Evolutionary conservation across 2,888 invertebrate species (phyloP), one percentile per base, ranked within the genome.

Genomic region (Drosophila ustulata): DNA sequence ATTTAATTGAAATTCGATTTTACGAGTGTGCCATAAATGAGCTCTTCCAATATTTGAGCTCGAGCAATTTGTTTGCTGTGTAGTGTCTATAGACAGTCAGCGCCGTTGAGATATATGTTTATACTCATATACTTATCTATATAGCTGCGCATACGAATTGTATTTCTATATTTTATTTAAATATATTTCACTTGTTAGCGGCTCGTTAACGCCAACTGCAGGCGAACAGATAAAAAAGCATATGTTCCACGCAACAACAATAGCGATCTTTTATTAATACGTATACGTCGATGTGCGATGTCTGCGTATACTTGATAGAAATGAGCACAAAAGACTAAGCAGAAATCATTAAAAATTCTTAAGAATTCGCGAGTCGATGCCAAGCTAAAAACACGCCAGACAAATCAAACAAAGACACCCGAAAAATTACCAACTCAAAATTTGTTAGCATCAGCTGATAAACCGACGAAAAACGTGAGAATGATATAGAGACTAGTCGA

Each of bases 181-280:
- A 87, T 84, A 79, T 74, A 59, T 75, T 47, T 74, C 59, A 72
- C 65, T 76, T 78, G 75, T 72, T 76, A 70, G 72, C 80, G 79
- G 73, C 66, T 82, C 72, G 72, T 82, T 82, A 71, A 75, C 68
- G 63, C 57, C 67, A 77, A 68, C 65, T 70, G 78, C 76, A 79
- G 76, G 56, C 28, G 11, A 28, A 32, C 51, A 26, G 50, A 37
- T 6, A 26, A 51, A 57, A 50, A 56, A 69, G 63, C 66, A 80
- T 61, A 71, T 74, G 78, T 46, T 63, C 62, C 39, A 37, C 34
- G 34, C 34, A 34, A 43, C 34, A 47, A 41, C 51, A 41, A 51
- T 43, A 26, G 56, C 43, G 43, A 46, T 34, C 50, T 49, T 39
- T 61, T 45, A 28, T 47, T 57, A 34, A 61, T 30, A 46, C 6